Conservation (phyloP, 2,797 vertebrate species). For the Chrosomus eos region DNA sequence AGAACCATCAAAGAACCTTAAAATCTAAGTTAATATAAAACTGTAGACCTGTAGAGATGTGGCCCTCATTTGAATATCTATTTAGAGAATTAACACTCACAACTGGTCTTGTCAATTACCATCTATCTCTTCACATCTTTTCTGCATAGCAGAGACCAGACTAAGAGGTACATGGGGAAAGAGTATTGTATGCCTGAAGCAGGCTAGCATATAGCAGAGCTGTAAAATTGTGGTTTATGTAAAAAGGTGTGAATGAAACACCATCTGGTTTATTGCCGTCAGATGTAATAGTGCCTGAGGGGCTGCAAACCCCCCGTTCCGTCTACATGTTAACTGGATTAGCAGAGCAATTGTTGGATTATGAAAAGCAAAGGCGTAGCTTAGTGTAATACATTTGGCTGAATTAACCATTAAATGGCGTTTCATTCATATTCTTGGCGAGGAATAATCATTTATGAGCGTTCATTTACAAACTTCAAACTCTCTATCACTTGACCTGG, state of each 20-base stretch:
- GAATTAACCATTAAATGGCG: conserved; percentile 4
- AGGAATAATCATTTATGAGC: conserved; percentile 2
- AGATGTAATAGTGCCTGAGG: conserved; percentile 26
- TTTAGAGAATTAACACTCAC: conserved; percentile 5
- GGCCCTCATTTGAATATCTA: conserved; percentile 1
- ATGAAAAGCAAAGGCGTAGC: conserved; percentile 15
- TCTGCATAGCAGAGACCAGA: conserved; percentile 23
- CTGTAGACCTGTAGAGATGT: background rate
- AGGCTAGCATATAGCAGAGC: background rate
- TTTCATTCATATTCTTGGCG: background rate
- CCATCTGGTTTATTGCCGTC: conserved; percentile 18
- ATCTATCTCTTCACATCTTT: background rate
- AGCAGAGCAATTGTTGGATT: conserved; percentile 8
- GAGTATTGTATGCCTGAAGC: background rate
- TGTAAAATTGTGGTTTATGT: conserved; percentile 9
- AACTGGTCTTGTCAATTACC: background rate
- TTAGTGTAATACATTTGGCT: conserved; percentile 4
- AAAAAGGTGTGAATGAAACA: conserved; percentile 48
- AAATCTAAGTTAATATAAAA: background rate
- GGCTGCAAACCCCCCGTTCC: background rate
- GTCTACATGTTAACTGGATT: conserved; percentile 13
- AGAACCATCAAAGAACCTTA: background rate
- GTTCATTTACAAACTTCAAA: conserved; percentile 10
- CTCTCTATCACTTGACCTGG: background rate
- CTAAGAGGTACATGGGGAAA: background rate